These are phyloP conservation scores for Pterois miles DNA, from an alignment of 2,797 vertebrate genomes.

Conservation along the genomic window DNA sequence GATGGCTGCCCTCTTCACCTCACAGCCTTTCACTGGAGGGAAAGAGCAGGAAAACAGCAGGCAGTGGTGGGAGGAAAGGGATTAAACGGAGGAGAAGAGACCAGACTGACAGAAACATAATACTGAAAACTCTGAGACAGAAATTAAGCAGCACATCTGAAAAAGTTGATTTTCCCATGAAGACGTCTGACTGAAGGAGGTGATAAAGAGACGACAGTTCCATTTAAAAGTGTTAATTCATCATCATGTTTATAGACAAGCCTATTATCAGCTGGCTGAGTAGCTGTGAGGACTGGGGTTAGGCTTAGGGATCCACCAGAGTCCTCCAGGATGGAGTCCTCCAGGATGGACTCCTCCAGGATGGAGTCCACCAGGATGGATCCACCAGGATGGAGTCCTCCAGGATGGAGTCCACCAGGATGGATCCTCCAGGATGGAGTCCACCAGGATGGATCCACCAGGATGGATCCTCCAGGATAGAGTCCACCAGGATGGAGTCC, in stretches of 20 bases:
- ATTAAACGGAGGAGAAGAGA: constrained; percentile 11
- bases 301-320: no score
- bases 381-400: no score
- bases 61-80: not conserved
- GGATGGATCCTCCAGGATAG: no score
- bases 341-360: no score
- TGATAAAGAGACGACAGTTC: not conserved
- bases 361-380: no score
- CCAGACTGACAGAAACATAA: not conserved
- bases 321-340: no score
- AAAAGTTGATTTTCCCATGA: not conserved
- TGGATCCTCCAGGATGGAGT: no score
- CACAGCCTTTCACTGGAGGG: constrained; percentile 15
- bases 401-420: no score
- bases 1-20: constrained; percentile 40
- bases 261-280: not conserved
- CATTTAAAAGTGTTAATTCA: not conserved
- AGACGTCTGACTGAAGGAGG: not conserved
- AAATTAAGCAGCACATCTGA: not conserved
- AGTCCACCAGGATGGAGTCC: no score
- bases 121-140: not conserved
- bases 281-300: no score
- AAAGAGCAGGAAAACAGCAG: not conserved
- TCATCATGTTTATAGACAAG: not conserved
- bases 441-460: no score